phyloP scores from a whole-genome alignment of 2,888 invertebrate genomes.

The Glyphotaelius pellucidus region DNA sequence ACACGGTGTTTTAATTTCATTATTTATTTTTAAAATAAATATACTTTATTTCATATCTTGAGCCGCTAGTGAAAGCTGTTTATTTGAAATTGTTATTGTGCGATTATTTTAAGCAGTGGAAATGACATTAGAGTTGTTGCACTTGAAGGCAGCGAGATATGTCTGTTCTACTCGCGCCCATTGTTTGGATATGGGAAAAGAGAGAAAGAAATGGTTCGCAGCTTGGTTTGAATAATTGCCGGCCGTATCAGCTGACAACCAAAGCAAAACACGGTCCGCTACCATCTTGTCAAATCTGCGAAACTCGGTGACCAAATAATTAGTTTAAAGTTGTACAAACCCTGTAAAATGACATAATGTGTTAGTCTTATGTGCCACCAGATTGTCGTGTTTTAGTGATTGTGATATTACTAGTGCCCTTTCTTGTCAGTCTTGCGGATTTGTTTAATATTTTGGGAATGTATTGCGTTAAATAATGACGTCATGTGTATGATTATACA shows the following conservation, averaged over 20 bases:
- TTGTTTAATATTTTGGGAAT: conserved; percentile 77
- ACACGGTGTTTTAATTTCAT: conserved; percentile 5
- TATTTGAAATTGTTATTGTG: conserved; percentile 54
- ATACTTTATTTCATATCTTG: conserved; percentile 2
- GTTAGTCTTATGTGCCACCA: conserved; percentile 71
- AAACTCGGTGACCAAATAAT: conserved; percentile 76
- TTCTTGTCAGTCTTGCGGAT: conserved; percentile 71
- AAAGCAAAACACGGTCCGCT: conserved; percentile 80
- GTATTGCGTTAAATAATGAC: conserved; percentile 77
- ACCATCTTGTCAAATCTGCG: conserved; percentile 79
- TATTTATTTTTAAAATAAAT: conserved; percentile 35
- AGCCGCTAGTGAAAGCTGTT: background rate
- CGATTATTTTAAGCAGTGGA: conserved; percentile 63
- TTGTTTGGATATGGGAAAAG: background rate
- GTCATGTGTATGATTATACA: conserved; percentile 79
- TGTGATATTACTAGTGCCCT: conserved; percentile 71
- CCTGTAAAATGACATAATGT: conserved; percentile 67
- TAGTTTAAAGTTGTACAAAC: conserved; percentile 76
- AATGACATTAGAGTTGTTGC: conserved; percentile 64
- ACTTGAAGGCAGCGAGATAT: conserved; percentile 51
- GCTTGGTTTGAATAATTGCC: conserved; percentile 50
- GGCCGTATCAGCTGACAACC: conserved; percentile 79
- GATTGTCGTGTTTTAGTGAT: conserved; percentile 73
- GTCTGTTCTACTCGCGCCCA: conserved; percentile 37
- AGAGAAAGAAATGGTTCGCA: conserved; percentile 43